Base-by-base conservation (phyloP, 2,797 vertebrate species). In the Myotis findleyi region DNA sequence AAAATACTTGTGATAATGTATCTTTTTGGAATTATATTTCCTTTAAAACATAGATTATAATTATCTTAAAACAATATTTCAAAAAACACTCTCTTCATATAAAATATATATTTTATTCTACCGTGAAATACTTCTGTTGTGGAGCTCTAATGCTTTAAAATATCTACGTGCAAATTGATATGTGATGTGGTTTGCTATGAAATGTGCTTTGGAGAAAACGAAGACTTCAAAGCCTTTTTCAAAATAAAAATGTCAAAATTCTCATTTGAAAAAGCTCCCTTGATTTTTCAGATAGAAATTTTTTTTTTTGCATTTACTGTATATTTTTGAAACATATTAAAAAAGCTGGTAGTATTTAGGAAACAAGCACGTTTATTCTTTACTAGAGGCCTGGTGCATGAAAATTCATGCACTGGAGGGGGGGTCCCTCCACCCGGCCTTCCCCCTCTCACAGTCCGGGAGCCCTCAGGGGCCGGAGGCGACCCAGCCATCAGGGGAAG, bases 201-300 rank as follows among this genome's bases (percentile, higher is more conserved):
- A 95, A 93, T 14, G 84, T 94, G 3, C 30, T 96, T 79, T 36
- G 69, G 89, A 95, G 47, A 82, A 73, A 96, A 36, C 8, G 87
- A 79, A 64, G 66, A 49, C 17, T 91, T 96, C 71, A 95, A 91
- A 83, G 23, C 0, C 10, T 11, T 59, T 57, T 81, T 51, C 14
- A 94, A 96, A 96, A 92, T 77, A 66, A 92, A 89, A 91, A 51
- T 36, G 18, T 36, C 77, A 92, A 30, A 93, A 71, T 89, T 23
- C 36, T 71, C 5, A 91, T 55, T 81, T 68, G 33, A 36, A 92
- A 90, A 82, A 76, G 0, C 0, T 95, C n/a, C 57, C 7, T 69
- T 41, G 18, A 27, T 5, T 75, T 96, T 96, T 87, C 8, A 75
- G 13, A 92, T 90, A 47, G 27, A 68, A 69, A 62, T 14, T 59